A percentile compares a stretch with the other conserved stretches of the same genome.
These are phyloP conservation scores for Drosophila pruinosa DNA, from an alignment of 1,140 invertebrate genomes.

Conservation along the genomic window DNA sequence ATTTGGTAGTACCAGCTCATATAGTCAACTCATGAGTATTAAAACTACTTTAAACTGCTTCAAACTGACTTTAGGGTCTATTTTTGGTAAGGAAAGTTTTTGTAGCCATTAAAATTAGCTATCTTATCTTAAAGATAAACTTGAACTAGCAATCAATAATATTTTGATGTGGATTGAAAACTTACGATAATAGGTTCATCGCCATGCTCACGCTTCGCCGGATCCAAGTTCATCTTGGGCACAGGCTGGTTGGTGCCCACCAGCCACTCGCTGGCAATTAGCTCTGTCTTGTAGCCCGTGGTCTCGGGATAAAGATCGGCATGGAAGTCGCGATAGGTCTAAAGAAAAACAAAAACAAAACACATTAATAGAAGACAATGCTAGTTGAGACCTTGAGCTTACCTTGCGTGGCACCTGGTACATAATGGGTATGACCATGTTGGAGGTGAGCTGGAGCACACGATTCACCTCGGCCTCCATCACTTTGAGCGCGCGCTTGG, in stretches of 20 bases:
- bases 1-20: no score
- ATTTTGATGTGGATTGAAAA: slow-evolving; percentile 26
- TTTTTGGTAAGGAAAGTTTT: not conserved
- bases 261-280: slow-evolving; percentile 91
- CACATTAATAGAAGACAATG: not conserved
- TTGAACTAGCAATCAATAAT: not conserved
- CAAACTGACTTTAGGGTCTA: no score
- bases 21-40: no score
- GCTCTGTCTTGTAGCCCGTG: slow-evolving; percentile 88
- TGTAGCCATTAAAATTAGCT: not conserved
- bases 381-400: slow-evolving; percentile 74
- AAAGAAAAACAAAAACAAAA: slow-evolving; percentile 47
- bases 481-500: slow-evolving; percentile 95
- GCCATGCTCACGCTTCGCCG: slow-evolving; percentile 85
- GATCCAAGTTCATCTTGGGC: slow-evolving; percentile 91
- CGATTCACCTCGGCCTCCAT: slow-evolving; percentile 98
- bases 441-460: slow-evolving; percentile 92
- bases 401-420: slow-evolving; percentile 96
- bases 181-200: slow-evolving; percentile 86
- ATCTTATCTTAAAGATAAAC: not conserved
- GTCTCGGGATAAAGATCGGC: slow-evolving; percentile 96
- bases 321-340: slow-evolving; percentile 97
- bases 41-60: no score
- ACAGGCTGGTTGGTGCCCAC: slow-evolving; percentile 88
- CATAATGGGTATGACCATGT: slow-evolving; percentile 94